Evolutionary conservation across 2,113 vertebrate genomes (phyloP).

Genomic region (Okapia johnstoni): DNA sequence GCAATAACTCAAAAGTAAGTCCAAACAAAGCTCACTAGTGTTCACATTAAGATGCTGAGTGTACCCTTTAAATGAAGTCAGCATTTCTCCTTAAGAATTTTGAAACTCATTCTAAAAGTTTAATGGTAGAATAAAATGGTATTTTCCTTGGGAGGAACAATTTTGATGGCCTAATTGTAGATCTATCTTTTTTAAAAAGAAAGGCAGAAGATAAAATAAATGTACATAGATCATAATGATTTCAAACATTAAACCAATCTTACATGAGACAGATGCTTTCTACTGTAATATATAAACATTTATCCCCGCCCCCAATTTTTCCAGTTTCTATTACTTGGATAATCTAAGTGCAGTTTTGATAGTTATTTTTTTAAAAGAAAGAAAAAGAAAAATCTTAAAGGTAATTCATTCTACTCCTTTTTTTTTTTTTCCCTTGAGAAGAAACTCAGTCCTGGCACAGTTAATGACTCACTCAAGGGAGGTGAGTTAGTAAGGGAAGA

Average conservation of each 20-base stretch:
- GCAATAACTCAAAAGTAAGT: constrained; percentile 19
- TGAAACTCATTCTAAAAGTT: constrained; percentile 3
- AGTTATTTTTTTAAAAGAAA: not conserved
- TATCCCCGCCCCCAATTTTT: not conserved
- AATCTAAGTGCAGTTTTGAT: not conserved
- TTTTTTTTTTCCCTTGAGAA: not conserved
- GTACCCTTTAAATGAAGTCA: not conserved
- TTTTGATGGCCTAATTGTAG: not conserved
- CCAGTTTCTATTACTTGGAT: not conserved
- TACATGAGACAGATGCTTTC: not conserved
- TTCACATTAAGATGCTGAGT: not conserved
- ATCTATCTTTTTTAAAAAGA: not conserved
- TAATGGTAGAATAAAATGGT: not conserved
- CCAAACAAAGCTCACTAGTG: not conserved
- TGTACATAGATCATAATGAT: not conserved
- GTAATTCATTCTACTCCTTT: no score
- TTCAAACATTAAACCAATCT: not conserved
- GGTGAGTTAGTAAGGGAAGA: not conserved
- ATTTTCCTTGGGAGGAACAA: constrained; percentile 4
- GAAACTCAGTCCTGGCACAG: not conserved
- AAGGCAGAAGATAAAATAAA: not conserved
- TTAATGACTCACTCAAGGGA: not conserved
- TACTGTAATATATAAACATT: not conserved
- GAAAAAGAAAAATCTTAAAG: not conserved
- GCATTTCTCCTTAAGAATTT: not conserved